Conservation (phyloP, 2,797 vertebrate genomes). For the Anguilla anguilla region DNA sequence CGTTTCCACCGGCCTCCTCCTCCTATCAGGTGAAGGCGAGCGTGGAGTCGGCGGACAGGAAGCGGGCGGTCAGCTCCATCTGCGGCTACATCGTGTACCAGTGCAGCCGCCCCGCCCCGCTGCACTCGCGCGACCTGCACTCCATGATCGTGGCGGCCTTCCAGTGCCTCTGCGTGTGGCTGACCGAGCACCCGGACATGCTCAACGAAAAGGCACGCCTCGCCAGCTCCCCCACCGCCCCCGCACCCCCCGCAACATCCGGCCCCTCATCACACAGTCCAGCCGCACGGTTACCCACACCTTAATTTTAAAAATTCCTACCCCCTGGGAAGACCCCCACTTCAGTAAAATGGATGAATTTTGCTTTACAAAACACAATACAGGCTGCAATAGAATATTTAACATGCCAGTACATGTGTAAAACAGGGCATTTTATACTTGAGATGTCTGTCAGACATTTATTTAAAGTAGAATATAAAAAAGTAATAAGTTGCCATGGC, state of each 20-base stretch:
- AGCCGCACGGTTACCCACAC: neutral
- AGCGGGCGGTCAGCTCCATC: slow-evolving; percentile 81
- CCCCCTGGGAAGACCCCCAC: neutral
- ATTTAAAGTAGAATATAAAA: neutral
- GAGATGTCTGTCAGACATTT: neutral
- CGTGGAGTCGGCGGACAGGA: slow-evolving; percentile 78
- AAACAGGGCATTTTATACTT: neutral
- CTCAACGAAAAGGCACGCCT: slow-evolving; percentile 87
- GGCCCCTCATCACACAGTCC: neutral
- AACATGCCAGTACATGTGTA: neutral
- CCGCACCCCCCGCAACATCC: neutral
- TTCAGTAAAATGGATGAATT: neutral
- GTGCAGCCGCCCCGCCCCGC: slow-evolving; percentile 87
- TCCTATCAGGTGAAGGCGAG: slow-evolving; percentile 79
- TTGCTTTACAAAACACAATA: neutral
- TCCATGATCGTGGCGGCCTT: slow-evolving; percentile 94
- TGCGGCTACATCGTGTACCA: slow-evolving; percentile 89
- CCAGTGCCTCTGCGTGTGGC: slow-evolving; percentile 89
- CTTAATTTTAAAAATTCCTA: neutral
- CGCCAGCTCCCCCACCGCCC: neutral
- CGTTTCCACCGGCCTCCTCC: neutral
- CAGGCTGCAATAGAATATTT: neutral
- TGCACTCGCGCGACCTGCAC: slow-evolving; percentile 91
- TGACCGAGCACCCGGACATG: slow-evolving; percentile 85
- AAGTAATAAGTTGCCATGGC: neutral